A percentile compares a stretch with the other conserved stretches of the same genome.
Evolutionary conservation across 2,113 vertebrate species (phyloP).

Genomic region (Anas platyrhynchos): DNA sequence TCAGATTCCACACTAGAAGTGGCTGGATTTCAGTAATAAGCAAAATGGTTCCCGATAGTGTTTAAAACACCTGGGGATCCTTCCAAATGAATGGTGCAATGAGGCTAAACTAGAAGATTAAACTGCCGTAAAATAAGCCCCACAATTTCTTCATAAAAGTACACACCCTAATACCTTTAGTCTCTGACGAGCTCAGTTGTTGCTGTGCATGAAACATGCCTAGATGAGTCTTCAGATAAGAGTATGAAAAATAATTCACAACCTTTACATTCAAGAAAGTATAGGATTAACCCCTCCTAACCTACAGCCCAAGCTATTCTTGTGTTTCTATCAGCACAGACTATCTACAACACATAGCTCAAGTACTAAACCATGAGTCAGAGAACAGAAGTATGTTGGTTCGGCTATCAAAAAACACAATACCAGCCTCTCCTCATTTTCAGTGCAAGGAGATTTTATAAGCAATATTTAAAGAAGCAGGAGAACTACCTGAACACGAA

Average conservation of each 20-base stretch:
- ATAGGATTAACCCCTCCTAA: slow-evolving; percentile 38
- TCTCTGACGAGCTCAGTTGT: slow-evolving; percentile 21
- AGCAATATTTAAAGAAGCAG: neutral
- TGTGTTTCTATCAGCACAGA: neutral
- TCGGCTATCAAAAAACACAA: slow-evolving; percentile 1
- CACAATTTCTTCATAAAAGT: neutral
- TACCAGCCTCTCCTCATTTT: neutral
- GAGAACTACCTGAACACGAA: accelerated
- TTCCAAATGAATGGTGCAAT: slow-evolving; percentile 58
- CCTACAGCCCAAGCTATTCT: neutral
- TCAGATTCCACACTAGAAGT: slow-evolving; percentile 59
- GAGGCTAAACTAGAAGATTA: slow-evolving; percentile 39
- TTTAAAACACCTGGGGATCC: slow-evolving; percentile 59
- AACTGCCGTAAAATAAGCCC: slow-evolving; percentile 42
- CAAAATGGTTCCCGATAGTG: slow-evolving; percentile 47
- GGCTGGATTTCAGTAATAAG: slow-evolving; percentile 57
- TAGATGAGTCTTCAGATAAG: slow-evolving; percentile 27
- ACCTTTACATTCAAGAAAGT: neutral
- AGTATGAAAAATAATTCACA: slow-evolving; percentile 5
- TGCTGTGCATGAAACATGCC: slow-evolving; percentile 5
- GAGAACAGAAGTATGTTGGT: neutral
- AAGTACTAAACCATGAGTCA: slow-evolving; percentile 15
- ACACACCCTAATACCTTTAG: slow-evolving; percentile 12
- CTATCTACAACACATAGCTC: slow-evolving; percentile 30
- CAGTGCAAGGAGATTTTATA: neutral